A percentile compares a stretch with the other conserved stretches of the same genome.
Evolutionary conservation across 2,888 invertebrate genomes (phyloP).

Genomic region (Leptinotarsa peninsularis): DNA sequence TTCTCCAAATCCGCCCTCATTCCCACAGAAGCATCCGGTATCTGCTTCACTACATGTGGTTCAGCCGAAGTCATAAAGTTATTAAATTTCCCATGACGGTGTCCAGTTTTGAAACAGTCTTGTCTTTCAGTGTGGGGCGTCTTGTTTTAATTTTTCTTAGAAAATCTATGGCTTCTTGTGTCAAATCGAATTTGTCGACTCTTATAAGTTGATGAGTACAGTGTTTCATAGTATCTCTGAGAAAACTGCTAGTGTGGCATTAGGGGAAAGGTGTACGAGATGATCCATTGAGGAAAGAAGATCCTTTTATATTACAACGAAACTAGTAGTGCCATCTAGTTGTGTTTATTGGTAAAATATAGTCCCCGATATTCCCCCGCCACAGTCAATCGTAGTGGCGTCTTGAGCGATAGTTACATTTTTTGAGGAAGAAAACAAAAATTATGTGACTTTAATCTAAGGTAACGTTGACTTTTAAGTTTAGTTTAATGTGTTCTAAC

Average conservation of each 20-base stretch:
- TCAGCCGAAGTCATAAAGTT: conserved; percentile 13
- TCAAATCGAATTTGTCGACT: conserved; percentile 13
- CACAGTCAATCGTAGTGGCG: no score
- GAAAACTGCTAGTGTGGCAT: background rate
- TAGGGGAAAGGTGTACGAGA: no score
- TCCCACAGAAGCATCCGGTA: background rate
- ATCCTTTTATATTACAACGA: no score
- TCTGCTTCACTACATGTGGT: conserved; percentile 9
- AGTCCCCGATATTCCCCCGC: no score
- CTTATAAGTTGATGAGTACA: background rate
- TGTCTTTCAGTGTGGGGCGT: conserved; percentile 6
- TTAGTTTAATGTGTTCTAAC: no score
- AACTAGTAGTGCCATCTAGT: no score
- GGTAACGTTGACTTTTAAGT: no score
- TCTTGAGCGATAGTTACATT: no score
- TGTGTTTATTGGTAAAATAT: no score
- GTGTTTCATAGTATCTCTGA: background rate
- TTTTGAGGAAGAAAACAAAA: no score
- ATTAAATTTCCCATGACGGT: conserved; percentile 14
- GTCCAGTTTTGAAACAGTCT: conserved; percentile 10
- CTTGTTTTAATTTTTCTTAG: conserved; percentile 1
- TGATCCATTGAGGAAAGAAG: no score
- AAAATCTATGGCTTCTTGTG: conserved; percentile 22
- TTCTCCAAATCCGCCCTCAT: background rate
- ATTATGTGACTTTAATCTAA: no score